Conservation (phyloP, 2,797 vertebrate species). For the Rhadinocentrus ornatus region DNA sequence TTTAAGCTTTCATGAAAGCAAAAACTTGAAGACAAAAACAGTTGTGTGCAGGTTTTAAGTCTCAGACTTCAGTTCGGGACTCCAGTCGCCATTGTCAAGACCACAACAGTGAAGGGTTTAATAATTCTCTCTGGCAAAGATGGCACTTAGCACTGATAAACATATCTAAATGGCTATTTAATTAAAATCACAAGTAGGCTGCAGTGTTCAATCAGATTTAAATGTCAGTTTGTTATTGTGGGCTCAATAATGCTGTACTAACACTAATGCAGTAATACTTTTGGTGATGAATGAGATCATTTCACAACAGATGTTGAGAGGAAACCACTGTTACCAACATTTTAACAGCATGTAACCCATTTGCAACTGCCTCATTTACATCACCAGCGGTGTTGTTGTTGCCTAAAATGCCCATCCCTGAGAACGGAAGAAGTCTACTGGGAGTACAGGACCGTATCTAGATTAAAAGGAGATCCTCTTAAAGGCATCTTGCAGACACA, state of each 20-base stretch:
- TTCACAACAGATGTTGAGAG: constrained; percentile 38
- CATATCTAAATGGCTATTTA: constrained; percentile 21
- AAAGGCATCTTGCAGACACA: constrained; percentile 61
- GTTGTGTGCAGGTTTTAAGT: background rate
- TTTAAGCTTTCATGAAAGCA: background rate
- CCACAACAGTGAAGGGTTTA: background rate
- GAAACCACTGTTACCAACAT: constrained; percentile 18
- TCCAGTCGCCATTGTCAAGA: background rate
- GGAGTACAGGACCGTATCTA: constrained; percentile 57
- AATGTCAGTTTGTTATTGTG: constrained; percentile 28
- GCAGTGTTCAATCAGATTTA: constrained; percentile 18
- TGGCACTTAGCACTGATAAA: constrained; percentile 14
- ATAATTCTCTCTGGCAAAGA: constrained; percentile 4
- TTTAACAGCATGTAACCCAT: constrained; percentile 47
- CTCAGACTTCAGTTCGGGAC: background rate
- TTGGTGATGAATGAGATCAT: constrained; percentile 21
- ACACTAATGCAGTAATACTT: background rate
- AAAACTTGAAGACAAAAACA: background rate
- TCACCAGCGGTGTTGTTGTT: constrained; percentile 45
- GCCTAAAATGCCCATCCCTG: constrained; percentile 18
- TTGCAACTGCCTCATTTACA: constrained; percentile 48
- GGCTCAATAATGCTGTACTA: constrained; percentile 15
- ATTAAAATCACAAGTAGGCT: constrained; percentile 35
- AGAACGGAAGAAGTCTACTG: constrained; percentile 37
- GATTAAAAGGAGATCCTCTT: constrained; percentile 74